Base-by-base conservation (phyloP, 2,797 vertebrate genomes). In the Cirrhinus mrigala region DNA sequence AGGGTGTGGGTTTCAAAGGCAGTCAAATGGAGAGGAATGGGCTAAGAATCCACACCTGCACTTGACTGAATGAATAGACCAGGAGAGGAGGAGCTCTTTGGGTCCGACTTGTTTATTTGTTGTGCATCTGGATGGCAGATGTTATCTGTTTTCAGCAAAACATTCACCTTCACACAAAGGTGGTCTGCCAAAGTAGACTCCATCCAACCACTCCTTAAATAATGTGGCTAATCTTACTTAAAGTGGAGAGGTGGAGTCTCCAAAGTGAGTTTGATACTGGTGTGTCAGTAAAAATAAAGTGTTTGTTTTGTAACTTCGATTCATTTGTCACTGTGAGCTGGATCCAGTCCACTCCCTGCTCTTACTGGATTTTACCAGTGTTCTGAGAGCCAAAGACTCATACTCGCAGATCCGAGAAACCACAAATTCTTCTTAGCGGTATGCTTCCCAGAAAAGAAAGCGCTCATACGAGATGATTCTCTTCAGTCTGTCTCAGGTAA, bases 1-100 rank as follows among this genome's bases (percentile, higher is more conserved):
- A 68, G 24, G 62, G 85, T 86, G 84, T 89, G 44, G 46, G 76
- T 88, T 90, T 90, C 85, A 85, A 79, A 86, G 44, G 60, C 29
- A 85, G 56, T 56, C 73, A 44, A 12, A 52, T 56, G 11, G 74
- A 83, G 76, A 80, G 44, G 20, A 70, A 69, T 50, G 22, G 40
- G 69, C 22, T 70, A 80, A 60, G 40, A 71, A 79, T 83, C 37
- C 64, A 60, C 74, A 79, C 76, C 80, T 87, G 77, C 76, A 70
- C 24, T n/a, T 79, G 76, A 79, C 46, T 33, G 27, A 40, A 71
- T 60, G 73, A 66, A 73, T 73, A 52, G 52, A 58, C 22, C 79
- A 3, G 10, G 29, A 48, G 52, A 46, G 27, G 15, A 56, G 78
- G 20, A 82, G 37, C 50, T 71, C 3, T 78, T 82, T 16, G 40